These are phyloP conservation scores for Apis laboriosa DNA, from an alignment of 1,140 invertebrate genomes.

Conservation along the genomic window DNA sequence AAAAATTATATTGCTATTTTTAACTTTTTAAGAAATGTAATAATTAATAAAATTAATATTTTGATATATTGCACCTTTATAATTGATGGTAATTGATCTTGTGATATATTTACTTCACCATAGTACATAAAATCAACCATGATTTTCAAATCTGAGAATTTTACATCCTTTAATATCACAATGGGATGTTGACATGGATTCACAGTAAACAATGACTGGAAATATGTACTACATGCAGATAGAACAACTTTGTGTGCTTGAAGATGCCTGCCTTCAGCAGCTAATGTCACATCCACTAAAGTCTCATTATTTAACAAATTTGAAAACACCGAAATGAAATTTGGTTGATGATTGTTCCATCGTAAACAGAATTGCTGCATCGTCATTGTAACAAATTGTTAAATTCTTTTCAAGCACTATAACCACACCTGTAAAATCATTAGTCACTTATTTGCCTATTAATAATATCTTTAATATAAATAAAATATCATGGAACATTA, in stretches of 20 bases:
- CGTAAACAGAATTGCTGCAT: conserved; percentile 92
- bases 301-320: conserved; percentile 89
- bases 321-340: conserved; percentile 93
- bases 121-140: conserved; percentile 97
- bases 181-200: conserved; percentile 95
- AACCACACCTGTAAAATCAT: conserved; percentile 31
- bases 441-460: background rate
- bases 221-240: conserved; percentile 93
- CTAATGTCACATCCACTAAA: conserved; percentile 93
- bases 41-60: background rate
- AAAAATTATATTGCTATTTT: background rate
- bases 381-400: conserved; percentile 80
- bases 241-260: conserved; percentile 93
- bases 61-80: conserved; percentile 83
- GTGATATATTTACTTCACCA: conserved; percentile 94
- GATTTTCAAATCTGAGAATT: conserved; percentile 91
- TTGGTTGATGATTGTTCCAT: conserved; percentile 95
- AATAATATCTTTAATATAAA: background rate
- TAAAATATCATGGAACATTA: no score
- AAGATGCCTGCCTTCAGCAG: conserved; percentile 90
- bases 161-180: conserved; percentile 94
- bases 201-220: conserved; percentile 89
- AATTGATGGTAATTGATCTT: conserved; percentile 92
- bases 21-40: background rate
- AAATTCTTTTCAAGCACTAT: background rate